These are phyloP conservation scores for Scalopus aquaticus DNA, from an alignment of 2,113 vertebrate species.

Conservation along the genomic window DNA sequence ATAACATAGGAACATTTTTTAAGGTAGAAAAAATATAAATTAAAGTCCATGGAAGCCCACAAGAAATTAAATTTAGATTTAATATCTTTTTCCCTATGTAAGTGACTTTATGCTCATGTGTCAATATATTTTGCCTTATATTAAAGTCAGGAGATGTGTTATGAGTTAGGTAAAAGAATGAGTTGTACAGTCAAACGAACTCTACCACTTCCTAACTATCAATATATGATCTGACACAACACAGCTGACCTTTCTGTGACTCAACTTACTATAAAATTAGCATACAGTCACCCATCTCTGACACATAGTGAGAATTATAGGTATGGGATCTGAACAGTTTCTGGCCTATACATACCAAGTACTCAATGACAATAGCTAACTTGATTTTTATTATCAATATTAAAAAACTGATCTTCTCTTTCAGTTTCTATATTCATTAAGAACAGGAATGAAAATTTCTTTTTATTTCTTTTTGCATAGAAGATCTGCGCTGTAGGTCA, in stretches of 20 bases:
- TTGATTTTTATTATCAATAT: neutral
- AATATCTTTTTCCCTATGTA: neutral
- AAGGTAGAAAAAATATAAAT: neutral
- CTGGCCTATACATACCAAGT: neutral
- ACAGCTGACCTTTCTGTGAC: neutral
- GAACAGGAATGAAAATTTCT: neutral
- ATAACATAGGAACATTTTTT: neutral
- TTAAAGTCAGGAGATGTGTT: neutral
- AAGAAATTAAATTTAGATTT: constrained; percentile 33
- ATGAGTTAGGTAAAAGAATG: neutral
- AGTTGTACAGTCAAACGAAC: neutral
- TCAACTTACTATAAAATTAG: neutral
- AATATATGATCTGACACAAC: neutral
- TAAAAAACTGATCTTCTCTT: neutral
- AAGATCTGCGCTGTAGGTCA: too few species aligned
- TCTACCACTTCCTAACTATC: neutral
- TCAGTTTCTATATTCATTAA: neutral
- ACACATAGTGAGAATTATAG: neutral
- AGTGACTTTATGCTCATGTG: neutral
- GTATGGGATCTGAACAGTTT: neutral
- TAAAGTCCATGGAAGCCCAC: neutral
- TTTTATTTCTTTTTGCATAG: too few species aligned
- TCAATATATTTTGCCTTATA: neutral
- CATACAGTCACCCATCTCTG: neutral
- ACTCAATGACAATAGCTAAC: neutral